Evolutionary conservation across 2,888 invertebrate genomes (phyloP).

Genomic region (Drosophila nr. medialis): DNA sequence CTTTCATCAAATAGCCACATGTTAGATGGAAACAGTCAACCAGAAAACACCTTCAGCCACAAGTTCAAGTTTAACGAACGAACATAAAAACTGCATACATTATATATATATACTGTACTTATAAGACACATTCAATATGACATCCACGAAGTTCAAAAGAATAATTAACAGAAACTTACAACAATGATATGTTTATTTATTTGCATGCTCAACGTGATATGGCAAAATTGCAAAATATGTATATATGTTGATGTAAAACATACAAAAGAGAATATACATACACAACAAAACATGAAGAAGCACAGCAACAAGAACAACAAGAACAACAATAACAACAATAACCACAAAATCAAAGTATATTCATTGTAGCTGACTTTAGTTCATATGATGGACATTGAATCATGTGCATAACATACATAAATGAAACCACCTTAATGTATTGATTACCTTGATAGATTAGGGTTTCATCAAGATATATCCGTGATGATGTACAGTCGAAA

Average conservation of each 20-base stretch:
- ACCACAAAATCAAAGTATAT: not conserved
- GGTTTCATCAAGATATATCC: not conserved
- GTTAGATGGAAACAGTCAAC: not conserved
- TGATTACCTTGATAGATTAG: slow-evolving; percentile 1
- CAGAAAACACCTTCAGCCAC: slow-evolving; percentile 16
- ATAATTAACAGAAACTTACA: not conserved
- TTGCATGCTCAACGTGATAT: slow-evolving; percentile 38
- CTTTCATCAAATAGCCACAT: not conserved
- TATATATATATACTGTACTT: slow-evolving; percentile 20
- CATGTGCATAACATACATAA: slow-evolving; percentile 8
- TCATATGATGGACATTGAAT: slow-evolving; percentile 7
- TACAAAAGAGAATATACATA: slow-evolving; percentile 15
- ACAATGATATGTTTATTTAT: slow-evolving; percentile 14
- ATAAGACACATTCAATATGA: slow-evolving; percentile 12
- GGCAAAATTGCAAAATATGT: slow-evolving; percentile 29
- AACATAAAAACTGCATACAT: slow-evolving; percentile 9
- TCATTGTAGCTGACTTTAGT: slow-evolving; percentile 1
- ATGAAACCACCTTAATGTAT: slow-evolving; percentile 36
- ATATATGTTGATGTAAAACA: slow-evolving; percentile 31
- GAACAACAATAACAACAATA: not conserved
- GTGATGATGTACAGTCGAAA: not conserved
- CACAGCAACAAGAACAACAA: not conserved
- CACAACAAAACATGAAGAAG: not conserved
- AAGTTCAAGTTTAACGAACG: slow-evolving; percentile 14
- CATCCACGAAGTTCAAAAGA: not conserved